Evolutionary conservation across 2,888 invertebrate genomes (phyloP).

Genomic region (Craniophora ligustri): DNA sequence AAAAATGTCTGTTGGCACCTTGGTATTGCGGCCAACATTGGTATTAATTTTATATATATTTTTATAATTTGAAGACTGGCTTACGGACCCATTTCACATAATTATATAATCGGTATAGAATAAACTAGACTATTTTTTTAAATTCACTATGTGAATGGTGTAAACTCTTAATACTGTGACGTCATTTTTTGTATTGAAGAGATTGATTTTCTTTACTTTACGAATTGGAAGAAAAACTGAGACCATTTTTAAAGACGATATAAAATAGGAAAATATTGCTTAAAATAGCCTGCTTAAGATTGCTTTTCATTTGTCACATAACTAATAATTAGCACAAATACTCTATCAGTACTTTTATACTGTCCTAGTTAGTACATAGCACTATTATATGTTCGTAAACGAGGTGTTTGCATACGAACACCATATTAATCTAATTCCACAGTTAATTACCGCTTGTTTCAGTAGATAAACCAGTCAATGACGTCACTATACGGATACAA

Average conservation of each 20-base stretch:
- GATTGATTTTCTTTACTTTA: slow-evolving; percentile 1
- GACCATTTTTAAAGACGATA: background rate
- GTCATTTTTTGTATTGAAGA: slow-evolving; percentile 3
- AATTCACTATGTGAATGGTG: background rate
- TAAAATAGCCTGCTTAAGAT: too few species aligned
- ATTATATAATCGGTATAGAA: background rate
- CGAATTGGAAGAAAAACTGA: background rate
- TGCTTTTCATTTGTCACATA: too few species aligned
- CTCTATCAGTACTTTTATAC: background rate
- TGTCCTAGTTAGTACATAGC: background rate
- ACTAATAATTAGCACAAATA: too few species aligned
- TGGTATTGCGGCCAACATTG: too few species aligned
- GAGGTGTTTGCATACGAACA: slow-evolving; percentile 12
- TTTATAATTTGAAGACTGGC: too few species aligned
- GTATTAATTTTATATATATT: too few species aligned
- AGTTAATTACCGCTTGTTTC: slow-evolving; percentile 27
- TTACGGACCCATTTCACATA: background rate
- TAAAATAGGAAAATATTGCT: background rate
- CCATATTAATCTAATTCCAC: slow-evolving; percentile 26
- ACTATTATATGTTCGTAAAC: background rate
- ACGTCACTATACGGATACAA: background rate
- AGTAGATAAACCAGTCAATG: slow-evolving; percentile 19
- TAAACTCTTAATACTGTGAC: background rate
- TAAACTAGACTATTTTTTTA: background rate
- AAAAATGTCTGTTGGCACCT: too few species aligned